phyloP scores from a whole-genome alignment of 2,113 vertebrate genomes.

The Nyctibius bracteatus region DNA sequence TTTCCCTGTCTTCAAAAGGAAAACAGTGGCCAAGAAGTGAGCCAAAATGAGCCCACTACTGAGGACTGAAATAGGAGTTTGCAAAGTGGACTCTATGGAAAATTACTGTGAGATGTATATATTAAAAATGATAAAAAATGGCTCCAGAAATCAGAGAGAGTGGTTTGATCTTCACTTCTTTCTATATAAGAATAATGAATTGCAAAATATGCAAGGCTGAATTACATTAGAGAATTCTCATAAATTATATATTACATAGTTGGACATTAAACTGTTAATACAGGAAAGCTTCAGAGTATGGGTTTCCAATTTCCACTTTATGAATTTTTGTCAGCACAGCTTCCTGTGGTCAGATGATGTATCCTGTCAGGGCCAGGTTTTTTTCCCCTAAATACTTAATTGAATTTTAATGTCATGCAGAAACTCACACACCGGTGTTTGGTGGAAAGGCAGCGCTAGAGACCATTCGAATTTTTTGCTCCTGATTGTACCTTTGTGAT shows the following conservation, averaged over 20 bases:
- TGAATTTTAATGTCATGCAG: neutral
- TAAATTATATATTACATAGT: neutral
- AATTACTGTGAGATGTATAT: neutral
- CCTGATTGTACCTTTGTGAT: neutral
- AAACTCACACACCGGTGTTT: neutral
- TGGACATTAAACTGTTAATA: constrained; percentile 23
- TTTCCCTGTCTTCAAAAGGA: neutral
- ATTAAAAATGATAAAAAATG: neutral
- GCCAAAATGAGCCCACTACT: neutral
- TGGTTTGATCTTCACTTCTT: neutral
- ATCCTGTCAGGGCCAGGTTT: neutral
- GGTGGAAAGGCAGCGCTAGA: neutral
- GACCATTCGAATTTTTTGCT: neutral
- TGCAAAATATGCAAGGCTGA: neutral
- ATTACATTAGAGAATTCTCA: neutral
- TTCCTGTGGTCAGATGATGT: constrained; percentile 33
- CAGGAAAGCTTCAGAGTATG: neutral
- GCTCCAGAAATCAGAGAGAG: neutral
- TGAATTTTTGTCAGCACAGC: constrained; percentile 52
- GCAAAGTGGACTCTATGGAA: neutral
- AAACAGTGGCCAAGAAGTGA: neutral
- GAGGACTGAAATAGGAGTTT: neutral
- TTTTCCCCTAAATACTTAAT: neutral
- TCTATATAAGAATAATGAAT: neutral
- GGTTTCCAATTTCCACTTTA: constrained; percentile 48